A percentile compares a stretch with the other conserved stretches of the same genome.
phyloP scores from a whole-genome alignment of 2,113 vertebrate genomes.

The Sterrhoptilus dennistouni region DNA sequence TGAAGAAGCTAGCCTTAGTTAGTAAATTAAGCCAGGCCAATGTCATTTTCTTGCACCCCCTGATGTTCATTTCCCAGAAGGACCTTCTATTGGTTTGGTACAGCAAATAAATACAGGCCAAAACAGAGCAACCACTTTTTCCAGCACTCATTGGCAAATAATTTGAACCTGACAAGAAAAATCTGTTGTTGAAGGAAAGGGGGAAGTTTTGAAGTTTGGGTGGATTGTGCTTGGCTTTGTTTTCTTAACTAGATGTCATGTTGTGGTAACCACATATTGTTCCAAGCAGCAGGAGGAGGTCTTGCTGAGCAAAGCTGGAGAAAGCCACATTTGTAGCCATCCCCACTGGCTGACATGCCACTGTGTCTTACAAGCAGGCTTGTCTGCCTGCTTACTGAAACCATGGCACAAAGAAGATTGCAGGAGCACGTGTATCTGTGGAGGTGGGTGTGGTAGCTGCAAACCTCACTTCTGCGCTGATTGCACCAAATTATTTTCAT shows the following conservation, averaged over 20 bases:
- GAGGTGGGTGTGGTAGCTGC: neutral
- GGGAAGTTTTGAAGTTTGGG: conserved; percentile 21
- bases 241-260: conserved; percentile 25
- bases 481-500: neutral
- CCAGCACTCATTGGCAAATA: neutral
- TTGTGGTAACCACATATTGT: conserved; percentile 48
- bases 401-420: neutral
- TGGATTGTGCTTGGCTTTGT: conserved; percentile 30
- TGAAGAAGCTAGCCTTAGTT: neutral
- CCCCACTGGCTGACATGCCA: neutral
- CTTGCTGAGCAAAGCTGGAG: neutral
- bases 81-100: neutral
- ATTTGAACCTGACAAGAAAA: conserved; percentile 41
- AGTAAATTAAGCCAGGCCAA: neutral
- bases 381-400: neutral
- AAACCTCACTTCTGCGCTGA: neutral
- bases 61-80: neutral
- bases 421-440: neutral
- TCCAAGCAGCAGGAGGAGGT: conserved; percentile 40
- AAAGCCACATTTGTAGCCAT: conserved; percentile 34
- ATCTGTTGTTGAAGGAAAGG: conserved; percentile 20
- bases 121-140: neutral
- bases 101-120: conserved; percentile 5
- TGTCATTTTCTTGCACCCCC: neutral
- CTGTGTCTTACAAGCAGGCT: neutral